Evolutionary conservation across 2,113 vertebrate genomes (phyloP), one percentile per base, ranked within the genome.

Genomic region (Microcebus tavaratra): DNA sequence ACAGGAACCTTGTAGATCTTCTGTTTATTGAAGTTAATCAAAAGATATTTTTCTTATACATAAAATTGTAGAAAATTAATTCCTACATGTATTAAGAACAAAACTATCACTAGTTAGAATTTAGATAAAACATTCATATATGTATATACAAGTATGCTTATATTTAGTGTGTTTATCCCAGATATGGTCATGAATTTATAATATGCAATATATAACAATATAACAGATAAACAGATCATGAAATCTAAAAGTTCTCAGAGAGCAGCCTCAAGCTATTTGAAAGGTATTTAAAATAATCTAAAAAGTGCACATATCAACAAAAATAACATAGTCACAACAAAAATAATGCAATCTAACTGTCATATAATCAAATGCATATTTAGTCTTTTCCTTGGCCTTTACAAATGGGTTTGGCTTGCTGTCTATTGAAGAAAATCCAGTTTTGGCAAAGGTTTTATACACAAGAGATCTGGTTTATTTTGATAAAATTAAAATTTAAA

Each of bases 401-500:
- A 86, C 81, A 97, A 98, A 96, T 75, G 90, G n/a, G 10, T 89
- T 93, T 98, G 95, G 96, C 87, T 95, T 76, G 65, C 53, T 53
- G 23, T 96, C 92, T 96, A 86, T 92, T 85, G 4, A 97, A 97
- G 76, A 97, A 98, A 98, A 97, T 96, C 67, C 78, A 10, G 93
- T 96, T 89, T 82, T 98, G 98, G 96, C 88, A 93, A 97, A 78
- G 8, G 25, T 48, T 98, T 97, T 95, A 70, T 81, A 81, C 92
- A 83, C 63, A 23, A 50, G 95, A 98, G 86, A 97, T 95, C 6
- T 78, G 57, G 65, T 85, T 98, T 97, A 97, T 96, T 98, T 97
- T 95, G 86, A 98, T 94, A 98, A 98, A 98, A 98, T 97, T 97
- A 97, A 97, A 98, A 96, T 98, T 97, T 98, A 96, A 98, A 97